Evolutionary conservation across 2,113 vertebrate species (phyloP).

Genomic region (Macrotus californicus): DNA sequence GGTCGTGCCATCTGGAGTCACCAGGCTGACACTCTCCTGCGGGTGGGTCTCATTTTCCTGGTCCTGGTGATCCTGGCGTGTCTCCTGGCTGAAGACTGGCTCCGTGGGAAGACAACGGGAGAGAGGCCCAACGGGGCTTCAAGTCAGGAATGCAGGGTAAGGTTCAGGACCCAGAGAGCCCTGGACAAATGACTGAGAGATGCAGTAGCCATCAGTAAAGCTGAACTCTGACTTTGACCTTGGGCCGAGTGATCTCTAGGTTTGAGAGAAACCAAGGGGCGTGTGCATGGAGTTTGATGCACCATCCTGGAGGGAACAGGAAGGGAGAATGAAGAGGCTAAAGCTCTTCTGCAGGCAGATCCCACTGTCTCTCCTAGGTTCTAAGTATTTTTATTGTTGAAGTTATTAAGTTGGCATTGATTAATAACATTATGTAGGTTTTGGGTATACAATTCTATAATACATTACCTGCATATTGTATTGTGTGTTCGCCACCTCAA

Average conservation of each 20-base stretch:
- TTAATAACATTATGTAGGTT: not conserved
- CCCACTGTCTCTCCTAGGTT: not conserved
- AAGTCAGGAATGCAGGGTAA: accelerated
- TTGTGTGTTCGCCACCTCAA: not conserved
- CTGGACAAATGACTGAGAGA: too few relatives aligned
- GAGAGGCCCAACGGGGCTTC: accelerated
- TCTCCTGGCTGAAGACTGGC: not conserved
- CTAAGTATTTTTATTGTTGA: not conserved
- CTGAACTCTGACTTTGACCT: not conserved
- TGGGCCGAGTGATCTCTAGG: not conserved
- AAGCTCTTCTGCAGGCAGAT: not conserved
- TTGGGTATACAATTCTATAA: not conserved
- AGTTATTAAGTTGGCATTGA: not conserved
- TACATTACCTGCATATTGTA: not conserved
- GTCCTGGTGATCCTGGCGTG: not conserved
- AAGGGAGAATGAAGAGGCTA: not conserved
- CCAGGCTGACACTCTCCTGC: not conserved
- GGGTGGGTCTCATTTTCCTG: not conserved
- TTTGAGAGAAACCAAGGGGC: not conserved
- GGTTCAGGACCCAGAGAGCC: not conserved
- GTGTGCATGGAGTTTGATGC: accelerated
- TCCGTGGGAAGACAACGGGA: not conserved
- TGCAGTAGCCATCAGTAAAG: accelerated
- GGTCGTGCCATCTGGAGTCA: not conserved
- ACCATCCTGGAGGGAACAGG: not conserved